A percentile compares a stretch with the other conserved stretches of the same genome.
These are phyloP conservation scores for Agrotis clavis DNA, from an alignment of 2,888 invertebrate genomes.

Conservation along the genomic window DNA sequence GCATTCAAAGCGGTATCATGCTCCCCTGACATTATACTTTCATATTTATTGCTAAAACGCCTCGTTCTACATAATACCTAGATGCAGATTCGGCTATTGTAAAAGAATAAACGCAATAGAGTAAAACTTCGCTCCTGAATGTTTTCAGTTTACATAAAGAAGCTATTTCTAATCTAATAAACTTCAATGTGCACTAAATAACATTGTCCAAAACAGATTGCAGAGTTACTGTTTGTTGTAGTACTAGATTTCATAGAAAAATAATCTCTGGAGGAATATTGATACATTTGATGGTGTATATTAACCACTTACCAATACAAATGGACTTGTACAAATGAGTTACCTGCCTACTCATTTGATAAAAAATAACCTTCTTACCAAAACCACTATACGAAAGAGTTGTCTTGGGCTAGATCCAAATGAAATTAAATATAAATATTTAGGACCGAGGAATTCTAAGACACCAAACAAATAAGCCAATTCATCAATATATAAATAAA, in stretches of 20 bases:
- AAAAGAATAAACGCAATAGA: constrained; percentile 55
- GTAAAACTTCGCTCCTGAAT: constrained; percentile 20
- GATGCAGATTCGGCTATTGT: constrained; percentile 68
- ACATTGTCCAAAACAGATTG: constrained; percentile 35
- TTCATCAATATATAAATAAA: constrained; percentile 90
- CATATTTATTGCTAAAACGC: constrained; percentile 88
- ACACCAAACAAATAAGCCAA: constrained; percentile 82
- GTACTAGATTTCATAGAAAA: constrained; percentile 35
- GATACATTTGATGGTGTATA: constrained; percentile 37
- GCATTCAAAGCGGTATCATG: constrained; percentile 88
- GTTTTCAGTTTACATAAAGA: constrained; percentile 24
- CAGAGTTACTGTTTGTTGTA: constrained; percentile 26
- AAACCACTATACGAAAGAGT: constrained; percentile 21
- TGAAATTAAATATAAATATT: constrained; percentile 50
- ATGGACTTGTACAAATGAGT: constrained; percentile 29
- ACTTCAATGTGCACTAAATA: constrained; percentile 37
- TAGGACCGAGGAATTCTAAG: constrained; percentile 58
- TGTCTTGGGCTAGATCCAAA: constrained; percentile 61
- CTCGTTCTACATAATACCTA: constrained; percentile 76
- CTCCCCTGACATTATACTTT: constrained; percentile 87
- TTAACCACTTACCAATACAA: constrained; percentile 30
- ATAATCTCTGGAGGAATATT: constrained; percentile 26
- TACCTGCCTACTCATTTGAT: constrained; percentile 31
- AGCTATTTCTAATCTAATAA: constrained; percentile 46
- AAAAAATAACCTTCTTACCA: constrained; percentile 26